Percentiles rank a stretch among this genome's conserved stretches.
These are phyloP conservation scores for Stegastes partitus DNA, from an alignment of 2,113 vertebrate species.

Conservation along the genomic window DNA sequence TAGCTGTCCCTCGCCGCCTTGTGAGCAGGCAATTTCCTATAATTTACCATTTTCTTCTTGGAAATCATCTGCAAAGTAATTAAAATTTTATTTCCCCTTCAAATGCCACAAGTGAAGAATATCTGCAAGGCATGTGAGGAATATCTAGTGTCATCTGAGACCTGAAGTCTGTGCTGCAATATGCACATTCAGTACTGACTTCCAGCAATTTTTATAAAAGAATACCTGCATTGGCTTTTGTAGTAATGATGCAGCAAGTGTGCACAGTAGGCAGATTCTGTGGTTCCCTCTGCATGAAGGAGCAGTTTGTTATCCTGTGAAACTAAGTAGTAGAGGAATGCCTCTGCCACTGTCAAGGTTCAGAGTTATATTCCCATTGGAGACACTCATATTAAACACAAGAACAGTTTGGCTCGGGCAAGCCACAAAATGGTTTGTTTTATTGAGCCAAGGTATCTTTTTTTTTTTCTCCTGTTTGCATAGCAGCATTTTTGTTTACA, in stretches of 20 bases:
- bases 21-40: background rate
- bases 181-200: constrained; percentile 30
- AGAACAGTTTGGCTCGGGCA: constrained; percentile 15
- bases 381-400: constrained; percentile 37
- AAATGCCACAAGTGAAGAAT: constrained; percentile 42
- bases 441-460: background rate
- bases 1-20: constrained; percentile 13
- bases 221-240: constrained; percentile 44
- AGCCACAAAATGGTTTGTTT: constrained; percentile 16
- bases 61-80: constrained; percentile 29
- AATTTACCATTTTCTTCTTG: constrained; percentile 5
- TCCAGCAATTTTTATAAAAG: constrained; percentile 36
- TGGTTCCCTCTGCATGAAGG: constrained; percentile 41
- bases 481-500: background rate
- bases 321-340: constrained; percentile 44
- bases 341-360: constrained; percentile 31
- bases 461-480: background rate
- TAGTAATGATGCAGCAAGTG: constrained; percentile 41
- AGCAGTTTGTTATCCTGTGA: constrained; percentile 45
- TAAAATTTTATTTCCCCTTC: constrained; percentile 21
- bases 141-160: constrained; percentile 28
- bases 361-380: constrained; percentile 39
- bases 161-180: constrained; percentile 22
- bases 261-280: constrained; percentile 54
- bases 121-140: constrained; percentile 51